Conservation (phyloP, 1,140 invertebrate species). For the Hesperophylax magnus region DNA sequence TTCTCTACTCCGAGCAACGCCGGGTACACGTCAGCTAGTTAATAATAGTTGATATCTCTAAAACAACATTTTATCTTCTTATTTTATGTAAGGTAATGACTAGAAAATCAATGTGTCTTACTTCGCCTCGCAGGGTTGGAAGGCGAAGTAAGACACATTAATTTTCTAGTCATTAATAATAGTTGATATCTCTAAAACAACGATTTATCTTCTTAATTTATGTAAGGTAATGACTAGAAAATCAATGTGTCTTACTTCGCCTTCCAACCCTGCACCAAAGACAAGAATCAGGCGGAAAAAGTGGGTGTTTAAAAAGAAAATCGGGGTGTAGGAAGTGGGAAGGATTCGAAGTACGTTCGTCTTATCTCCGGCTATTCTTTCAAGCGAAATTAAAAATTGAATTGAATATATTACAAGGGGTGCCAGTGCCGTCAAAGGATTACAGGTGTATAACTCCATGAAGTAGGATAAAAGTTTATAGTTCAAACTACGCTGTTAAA, state of each 20-base stretch:
- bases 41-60: too few relatives aligned
- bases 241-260: neutral
- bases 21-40: too few relatives aligned
- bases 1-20: too few relatives aligned
- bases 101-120: neutral
- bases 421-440: neutral
- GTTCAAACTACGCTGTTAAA: too few relatives aligned
- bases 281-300: slow-evolving; percentile 27
- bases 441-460: too few relatives aligned
- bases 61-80: too few relatives aligned
- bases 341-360: slow-evolving; percentile 33
- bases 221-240: too few relatives aligned
- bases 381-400: slow-evolving; percentile 58
- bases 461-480: too few relatives aligned
- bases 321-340: slow-evolving; percentile 9
- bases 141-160: neutral
- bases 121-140: neutral
- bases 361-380: slow-evolving; percentile 57
- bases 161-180: too few relatives aligned
- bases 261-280: neutral
- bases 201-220: too few relatives aligned
- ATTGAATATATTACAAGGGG: slow-evolving; percentile 54
- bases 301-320: slow-evolving; percentile 19
- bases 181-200: too few relatives aligned
- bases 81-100: too few relatives aligned